A percentile compares a stretch with the other conserved stretches of the same genome.
phyloP scores from a whole-genome alignment of 2,113 vertebrate species.

The Ptilonorhynchus violaceus region DNA sequence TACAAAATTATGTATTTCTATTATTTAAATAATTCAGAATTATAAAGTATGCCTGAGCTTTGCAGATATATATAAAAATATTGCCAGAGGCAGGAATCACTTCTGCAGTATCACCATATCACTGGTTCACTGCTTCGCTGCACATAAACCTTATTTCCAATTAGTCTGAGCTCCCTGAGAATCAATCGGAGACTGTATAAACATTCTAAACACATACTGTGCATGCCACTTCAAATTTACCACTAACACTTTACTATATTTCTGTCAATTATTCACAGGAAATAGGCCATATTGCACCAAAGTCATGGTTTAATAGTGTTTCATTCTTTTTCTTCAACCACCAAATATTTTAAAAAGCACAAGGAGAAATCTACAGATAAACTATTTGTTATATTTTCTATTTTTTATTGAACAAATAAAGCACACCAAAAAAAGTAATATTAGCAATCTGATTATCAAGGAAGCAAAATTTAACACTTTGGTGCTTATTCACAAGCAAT shows the following conservation, averaged over 20 bases:
- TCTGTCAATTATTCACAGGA: slow-evolving; percentile 51
- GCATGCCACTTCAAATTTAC: slow-evolving; percentile 62
- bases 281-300: background rate
- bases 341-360: background rate
- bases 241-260: slow-evolving; percentile 32
- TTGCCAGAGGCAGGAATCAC: background rate
- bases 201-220: slow-evolving; percentile 60
- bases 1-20: slow-evolving; percentile 56
- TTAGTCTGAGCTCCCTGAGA: slow-evolving; percentile 46
- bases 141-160: slow-evolving; percentile 65
- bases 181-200: slow-evolving; percentile 39
- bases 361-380: background rate
- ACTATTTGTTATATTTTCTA: background rate
- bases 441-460: background rate
- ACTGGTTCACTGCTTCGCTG: background rate
- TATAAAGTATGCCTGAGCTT: slow-evolving; percentile 47
- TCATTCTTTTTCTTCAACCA: background rate
- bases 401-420: slow-evolving; percentile 29
- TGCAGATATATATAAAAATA: slow-evolving; percentile 31
- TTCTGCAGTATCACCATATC: slow-evolving; percentile 33
- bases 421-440: background rate
- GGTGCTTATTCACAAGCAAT: background rate
- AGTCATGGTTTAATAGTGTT: background rate
- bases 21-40: slow-evolving; percentile 61
- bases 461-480: background rate